Evolutionary conservation across 2,797 vertebrate species (phyloP), one percentile per base, ranked within the genome.

Genomic region (Anniella stebbinsi): DNA sequence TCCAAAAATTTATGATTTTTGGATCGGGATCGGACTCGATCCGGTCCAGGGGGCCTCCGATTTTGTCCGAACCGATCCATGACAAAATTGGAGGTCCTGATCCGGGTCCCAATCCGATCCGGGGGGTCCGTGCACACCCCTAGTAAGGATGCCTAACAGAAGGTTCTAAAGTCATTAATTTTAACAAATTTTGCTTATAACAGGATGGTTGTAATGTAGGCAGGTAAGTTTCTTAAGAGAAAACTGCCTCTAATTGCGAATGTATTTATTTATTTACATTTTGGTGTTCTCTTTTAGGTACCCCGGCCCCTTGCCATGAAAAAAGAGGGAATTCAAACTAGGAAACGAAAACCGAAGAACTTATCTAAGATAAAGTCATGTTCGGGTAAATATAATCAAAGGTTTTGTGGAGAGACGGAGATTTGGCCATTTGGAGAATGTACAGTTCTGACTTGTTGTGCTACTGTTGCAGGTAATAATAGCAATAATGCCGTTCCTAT

Each of bases 251-350:
- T 90, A 63, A 91, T 36, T 2, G 38, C 1, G 89, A 57, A 48
- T 57, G 41, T 17, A 36, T 63, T 63, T 21, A 36, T 75, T 75
- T 75, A 3, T 60, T 18, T 17, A 60, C 45, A 23, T 72, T 70
- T 73, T 10, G 38, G 91, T 87, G 76, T 84, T 69, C 75, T 91
- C 89, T 95, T 94, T 94, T 89, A 99, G 99, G 99, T 99, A 87
- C 99, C 99, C 89, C 97, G 99, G 86, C 99, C 99, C 0, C 98
- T 99, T 88, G 99, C 99, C 91, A 99, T 99, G 99, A 99, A 99
- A 97, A 99, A 99, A 97, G 99, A 99, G 95, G 99, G 99, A 92
- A 99, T 99, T 97, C 99, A 99, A 97, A 99, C 99, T 0, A 98
- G 99, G 96, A 99, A 99, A 97, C 96, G 99, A 97, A 99, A 99